Conservation (phyloP, 2,888 invertebrate genomes). For the Cephus runcator region DNA sequence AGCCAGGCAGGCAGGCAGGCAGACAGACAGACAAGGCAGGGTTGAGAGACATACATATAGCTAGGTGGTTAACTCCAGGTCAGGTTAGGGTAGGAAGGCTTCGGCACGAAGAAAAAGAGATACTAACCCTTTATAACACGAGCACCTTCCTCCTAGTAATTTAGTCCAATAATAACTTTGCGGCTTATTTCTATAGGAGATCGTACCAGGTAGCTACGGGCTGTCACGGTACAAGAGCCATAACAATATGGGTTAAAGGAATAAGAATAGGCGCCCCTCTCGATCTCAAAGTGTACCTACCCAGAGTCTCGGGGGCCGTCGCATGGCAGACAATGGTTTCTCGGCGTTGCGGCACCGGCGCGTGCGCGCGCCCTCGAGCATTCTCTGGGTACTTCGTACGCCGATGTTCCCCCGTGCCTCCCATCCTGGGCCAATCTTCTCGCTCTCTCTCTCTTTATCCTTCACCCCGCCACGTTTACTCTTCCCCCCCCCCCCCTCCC, state of each 20-base stretch:
- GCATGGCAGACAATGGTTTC: slow-evolving; percentile 23
- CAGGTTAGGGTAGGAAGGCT: not conserved
- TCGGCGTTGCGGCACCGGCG: slow-evolving; percentile 16
- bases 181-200: slow-evolving; percentile 9
- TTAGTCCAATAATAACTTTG: slow-evolving; percentile 4
- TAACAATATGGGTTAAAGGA: slow-evolving; percentile 35
- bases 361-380: slow-evolving; percentile 20
- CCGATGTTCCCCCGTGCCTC: slow-evolving; percentile 12
- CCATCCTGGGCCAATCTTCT: not conserved
- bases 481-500: slow-evolving; percentile 12
- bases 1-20: not conserved
- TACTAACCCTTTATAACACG: not conserved
- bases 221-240: not conserved
- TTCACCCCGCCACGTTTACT: not conserved
- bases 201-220: not conserved
- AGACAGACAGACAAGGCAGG: not conserved
- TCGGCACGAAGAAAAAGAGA: not conserved
- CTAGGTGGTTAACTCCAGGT: not conserved
- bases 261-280: slow-evolving; percentile 25
- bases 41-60: not conserved
- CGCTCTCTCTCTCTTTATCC: not conserved
- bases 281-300: slow-evolving; percentile 19
- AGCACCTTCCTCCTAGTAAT: not conserved
- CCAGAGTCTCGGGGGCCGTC: not conserved
- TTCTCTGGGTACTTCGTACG: slow-evolving; percentile 23